Base-by-base conservation (phyloP, 2,888 invertebrate genomes). In the Microlaimidae sp. region DNA sequence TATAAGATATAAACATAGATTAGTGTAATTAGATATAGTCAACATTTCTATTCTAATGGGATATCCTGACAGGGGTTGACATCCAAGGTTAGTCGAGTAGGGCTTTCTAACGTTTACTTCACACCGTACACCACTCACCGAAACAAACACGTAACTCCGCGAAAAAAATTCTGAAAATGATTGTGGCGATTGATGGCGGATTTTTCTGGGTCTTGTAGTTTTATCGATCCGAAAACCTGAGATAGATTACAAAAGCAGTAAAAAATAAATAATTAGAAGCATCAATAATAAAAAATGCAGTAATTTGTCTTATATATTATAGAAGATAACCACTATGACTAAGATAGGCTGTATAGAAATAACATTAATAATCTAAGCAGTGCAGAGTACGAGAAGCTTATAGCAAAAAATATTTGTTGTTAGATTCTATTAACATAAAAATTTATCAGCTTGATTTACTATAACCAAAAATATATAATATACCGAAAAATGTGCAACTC, bases 141-240 rank as follows among this genome's bases (percentile, higher is more conserved):
- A 82, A 95, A 95, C 71, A 95, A 80, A 73, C 95, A 81, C 87
- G 93, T 88, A 74, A 95, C 82, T 75, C 89, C 90, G 80, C 89
- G 85, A 75, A 87, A 82, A 79, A 95, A 95, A 78, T 85, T 87
- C 77, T 87, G 82, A 81, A 95, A 95, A 82, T 95, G 95, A 81
- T 95, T 95, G 81, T 95, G 93, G 75, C 92, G 82, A 77, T 85
- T 90, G 76, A 95, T 88, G 73, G n/a, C n/a, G n/a, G n/a, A n/a
- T n/a, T 85, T 80, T 73, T 82, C 81, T 69, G 81, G 82, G 69
- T 88, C 81, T 74, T 83, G 80, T 79, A 92, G 82, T 71, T 81
- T 82, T 78, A 95, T 93, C 81, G 93, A 95, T 76, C 95, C 95
- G 80, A 95, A 95, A 75, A 95, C 89, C 92, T 93, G 67, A 53